phyloP scores from a whole-genome alignment of 2,113 vertebrate species.

The Pelobates fuscus region DNA sequence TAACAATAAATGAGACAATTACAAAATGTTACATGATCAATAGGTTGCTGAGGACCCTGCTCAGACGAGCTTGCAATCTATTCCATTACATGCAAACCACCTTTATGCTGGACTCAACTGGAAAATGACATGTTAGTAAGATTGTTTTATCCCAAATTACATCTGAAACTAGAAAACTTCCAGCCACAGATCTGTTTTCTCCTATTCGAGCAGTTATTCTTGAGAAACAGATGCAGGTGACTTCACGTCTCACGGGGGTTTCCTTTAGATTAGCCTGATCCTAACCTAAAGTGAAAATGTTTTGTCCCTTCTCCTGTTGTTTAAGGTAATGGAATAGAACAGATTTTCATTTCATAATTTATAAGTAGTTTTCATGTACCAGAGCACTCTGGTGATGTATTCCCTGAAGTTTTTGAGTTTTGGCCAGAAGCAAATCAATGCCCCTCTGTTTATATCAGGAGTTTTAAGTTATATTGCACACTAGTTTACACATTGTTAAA shows the following conservation, averaged over 20 bases:
- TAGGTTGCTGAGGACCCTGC: no score
- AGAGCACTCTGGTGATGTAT: constrained; percentile 32
- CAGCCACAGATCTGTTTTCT: no score
- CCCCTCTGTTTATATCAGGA: constrained; percentile 21
- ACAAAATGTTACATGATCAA: no score
- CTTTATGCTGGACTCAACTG: no score
- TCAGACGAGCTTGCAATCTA: no score
- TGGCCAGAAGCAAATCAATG: constrained; percentile 35
- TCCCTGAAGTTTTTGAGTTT: constrained; percentile 29
- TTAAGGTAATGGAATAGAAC: constrained; percentile 25
- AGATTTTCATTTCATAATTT: constrained; percentile 40
- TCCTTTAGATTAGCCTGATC: neutral
- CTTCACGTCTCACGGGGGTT: neutral
- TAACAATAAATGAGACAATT: no score
- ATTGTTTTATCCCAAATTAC: no score
- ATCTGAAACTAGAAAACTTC: no score
- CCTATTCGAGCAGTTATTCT: neutral
- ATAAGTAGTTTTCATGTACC: constrained; percentile 30
- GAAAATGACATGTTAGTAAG: no score
- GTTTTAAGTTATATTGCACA: constrained; percentile 30
- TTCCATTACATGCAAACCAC: no score
- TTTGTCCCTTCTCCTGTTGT: neutral
- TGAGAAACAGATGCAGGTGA: neutral
- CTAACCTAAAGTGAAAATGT: constrained; percentile 5
- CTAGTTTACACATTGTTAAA: constrained; percentile 4